These are phyloP conservation scores for Plebejus anna DNA, from an alignment of 2,888 invertebrate species.

Conservation along the genomic window DNA sequence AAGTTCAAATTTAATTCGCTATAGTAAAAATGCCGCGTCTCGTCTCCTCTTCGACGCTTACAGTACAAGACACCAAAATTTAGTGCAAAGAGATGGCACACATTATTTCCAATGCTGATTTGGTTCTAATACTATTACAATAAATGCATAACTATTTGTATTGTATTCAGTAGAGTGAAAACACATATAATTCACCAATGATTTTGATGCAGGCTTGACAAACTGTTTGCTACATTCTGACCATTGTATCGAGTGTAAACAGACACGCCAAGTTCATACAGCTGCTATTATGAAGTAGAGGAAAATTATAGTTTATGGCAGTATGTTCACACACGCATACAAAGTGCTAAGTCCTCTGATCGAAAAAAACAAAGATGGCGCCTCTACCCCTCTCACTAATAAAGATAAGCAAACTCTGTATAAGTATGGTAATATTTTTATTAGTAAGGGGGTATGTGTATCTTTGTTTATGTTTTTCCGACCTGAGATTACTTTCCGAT, in stretches of 20 bases:
- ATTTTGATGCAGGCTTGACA: not conserved
- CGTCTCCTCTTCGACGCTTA: not conserved
- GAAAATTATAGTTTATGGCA: not conserved
- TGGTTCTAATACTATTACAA: not conserved
- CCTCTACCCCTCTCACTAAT: too few species aligned
- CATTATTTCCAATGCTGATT: not conserved
- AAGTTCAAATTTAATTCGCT: not conserved
- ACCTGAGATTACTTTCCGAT: not conserved
- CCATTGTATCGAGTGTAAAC: not conserved
- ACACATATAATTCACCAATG: not conserved
- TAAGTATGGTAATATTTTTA: too few species aligned
- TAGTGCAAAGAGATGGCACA: not conserved
- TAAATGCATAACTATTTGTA: conserved; percentile 16
- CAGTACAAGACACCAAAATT: not conserved
- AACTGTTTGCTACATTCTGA: not conserved
- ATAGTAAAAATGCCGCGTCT: not conserved
- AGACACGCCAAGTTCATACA: not conserved
- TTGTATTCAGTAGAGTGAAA: not conserved
- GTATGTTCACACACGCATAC: not conserved
- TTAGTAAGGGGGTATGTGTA: too few species aligned
- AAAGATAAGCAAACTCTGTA: too few species aligned
- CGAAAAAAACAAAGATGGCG: not conserved
- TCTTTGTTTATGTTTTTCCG: too few species aligned
- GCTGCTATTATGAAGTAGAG: not conserved
- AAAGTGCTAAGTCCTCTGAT: not conserved